Conservation (phyloP, 2,888 invertebrate genomes). For the Caenorhabditis japonica region DNA sequence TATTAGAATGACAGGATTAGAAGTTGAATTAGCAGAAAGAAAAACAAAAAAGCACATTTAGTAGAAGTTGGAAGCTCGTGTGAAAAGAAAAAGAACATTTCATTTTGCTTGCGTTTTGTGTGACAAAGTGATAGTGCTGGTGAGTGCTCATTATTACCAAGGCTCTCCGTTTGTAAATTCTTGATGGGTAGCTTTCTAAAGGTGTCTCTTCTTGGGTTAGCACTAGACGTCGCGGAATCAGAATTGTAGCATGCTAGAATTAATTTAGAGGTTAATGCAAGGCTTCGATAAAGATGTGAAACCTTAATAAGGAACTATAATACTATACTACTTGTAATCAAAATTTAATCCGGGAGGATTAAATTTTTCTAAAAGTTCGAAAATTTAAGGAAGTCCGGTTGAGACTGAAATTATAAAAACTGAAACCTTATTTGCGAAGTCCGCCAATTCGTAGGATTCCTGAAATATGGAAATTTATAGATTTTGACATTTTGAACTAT, state of each 20-base stretch:
- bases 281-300: constrained; percentile 21
- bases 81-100: no score
- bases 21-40: no score
- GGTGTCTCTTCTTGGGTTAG: constrained; percentile 25
- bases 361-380: constrained; percentile 10
- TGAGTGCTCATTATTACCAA: constrained; percentile 23
- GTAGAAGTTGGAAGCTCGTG: no score
- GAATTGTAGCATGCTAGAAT: constrained; percentile 44
- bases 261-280: constrained; percentile 23
- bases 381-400: no score
- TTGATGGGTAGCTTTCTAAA: constrained; percentile 35
- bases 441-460: constrained; percentile 42
- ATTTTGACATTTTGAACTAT: not conserved
- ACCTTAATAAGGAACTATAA: constrained; percentile 32
- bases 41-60: no score
- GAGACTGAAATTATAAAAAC: constrained; percentile 9
- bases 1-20: no score
- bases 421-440: constrained; percentile 44
- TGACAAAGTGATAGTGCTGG: not conserved
- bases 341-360: constrained; percentile 28
- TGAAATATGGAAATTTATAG: constrained; percentile 21
- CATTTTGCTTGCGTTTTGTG: constrained; percentile 4
- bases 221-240: constrained; percentile 40
- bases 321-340: constrained; percentile 21
- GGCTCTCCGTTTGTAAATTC: constrained; percentile 43